Conservation (phyloP, 1,140 invertebrate species). For the Gonatopus flavifemur region DNA sequence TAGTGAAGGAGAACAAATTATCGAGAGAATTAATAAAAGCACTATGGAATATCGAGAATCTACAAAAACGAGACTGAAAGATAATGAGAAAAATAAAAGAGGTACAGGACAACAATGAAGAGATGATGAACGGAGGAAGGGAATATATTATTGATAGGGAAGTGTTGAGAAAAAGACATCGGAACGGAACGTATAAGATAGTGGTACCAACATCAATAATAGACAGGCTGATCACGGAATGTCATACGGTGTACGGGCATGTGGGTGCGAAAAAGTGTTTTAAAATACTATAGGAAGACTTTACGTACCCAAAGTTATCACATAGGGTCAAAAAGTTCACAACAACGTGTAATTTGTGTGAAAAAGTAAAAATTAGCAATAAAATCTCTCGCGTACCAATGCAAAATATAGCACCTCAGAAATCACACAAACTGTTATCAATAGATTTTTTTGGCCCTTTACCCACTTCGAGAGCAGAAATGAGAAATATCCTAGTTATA, state of each 20-base stretch:
- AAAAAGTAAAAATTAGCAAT: constrained; percentile 4
- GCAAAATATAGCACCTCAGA: background rate
- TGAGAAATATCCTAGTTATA: constrained; percentile 8
- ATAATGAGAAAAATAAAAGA: background rate
- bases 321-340: constrained; percentile 16
- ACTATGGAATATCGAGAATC: too few species aligned
- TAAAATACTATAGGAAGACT: constrained; percentile 26
- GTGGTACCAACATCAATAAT: background rate
- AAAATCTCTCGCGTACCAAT: background rate
- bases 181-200: background rate
- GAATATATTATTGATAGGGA: background rate
- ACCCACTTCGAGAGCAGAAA: background rate
- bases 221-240: background rate
- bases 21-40: background rate
- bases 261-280: constrained; percentile 29
- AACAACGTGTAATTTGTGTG: constrained; percentile 7
- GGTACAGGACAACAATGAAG: background rate
- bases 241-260: constrained; percentile 35
- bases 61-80: too few species aligned
- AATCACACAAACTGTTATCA: background rate
- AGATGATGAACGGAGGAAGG: too few species aligned
- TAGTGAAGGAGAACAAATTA: background rate
- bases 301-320: constrained; percentile 26
- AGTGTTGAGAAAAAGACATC: background rate
- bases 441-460: constrained; percentile 17